Evolutionary conservation across 2,113 vertebrate genomes (phyloP).

Genomic region (Sakesphorus luctuosus): DNA sequence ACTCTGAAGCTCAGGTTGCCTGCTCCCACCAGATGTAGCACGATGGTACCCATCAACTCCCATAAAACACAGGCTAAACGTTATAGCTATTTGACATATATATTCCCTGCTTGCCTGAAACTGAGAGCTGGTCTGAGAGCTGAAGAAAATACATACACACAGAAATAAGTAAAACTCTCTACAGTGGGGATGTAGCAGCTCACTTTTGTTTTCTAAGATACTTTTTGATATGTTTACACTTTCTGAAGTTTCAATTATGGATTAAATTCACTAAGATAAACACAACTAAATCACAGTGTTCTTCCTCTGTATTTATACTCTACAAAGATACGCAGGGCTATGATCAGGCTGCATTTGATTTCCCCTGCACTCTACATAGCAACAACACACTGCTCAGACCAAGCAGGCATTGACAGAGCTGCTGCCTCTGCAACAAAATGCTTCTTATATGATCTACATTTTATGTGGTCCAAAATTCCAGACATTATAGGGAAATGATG

Average conservation of each 20-base stretch:
- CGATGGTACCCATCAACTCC: background rate
- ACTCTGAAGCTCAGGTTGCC: background rate
- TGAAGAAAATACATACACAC: background rate
- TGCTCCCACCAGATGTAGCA: background rate
- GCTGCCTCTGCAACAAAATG: background rate
- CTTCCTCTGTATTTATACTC: background rate
- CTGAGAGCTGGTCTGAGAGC: background rate
- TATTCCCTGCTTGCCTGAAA: background rate
- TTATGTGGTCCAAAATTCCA: background rate
- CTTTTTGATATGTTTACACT: background rate
- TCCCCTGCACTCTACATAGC: background rate
- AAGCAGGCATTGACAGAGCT: rapidly evolving
- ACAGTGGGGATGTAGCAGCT: rapidly evolving
- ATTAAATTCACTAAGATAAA: background rate
- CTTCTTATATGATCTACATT: background rate
- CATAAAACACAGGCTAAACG: background rate
- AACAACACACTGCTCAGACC: background rate
- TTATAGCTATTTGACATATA: background rate
- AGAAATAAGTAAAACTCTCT: background rate
- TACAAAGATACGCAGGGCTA: background rate
- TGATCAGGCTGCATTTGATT: background rate
- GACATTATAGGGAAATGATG: background rate
- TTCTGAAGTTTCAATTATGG: background rate
- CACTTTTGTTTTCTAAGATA: background rate
- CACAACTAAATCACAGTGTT: background rate